phyloP scores from a whole-genome alignment of 2,888 invertebrate species.

The Plebejus anna region DNA sequence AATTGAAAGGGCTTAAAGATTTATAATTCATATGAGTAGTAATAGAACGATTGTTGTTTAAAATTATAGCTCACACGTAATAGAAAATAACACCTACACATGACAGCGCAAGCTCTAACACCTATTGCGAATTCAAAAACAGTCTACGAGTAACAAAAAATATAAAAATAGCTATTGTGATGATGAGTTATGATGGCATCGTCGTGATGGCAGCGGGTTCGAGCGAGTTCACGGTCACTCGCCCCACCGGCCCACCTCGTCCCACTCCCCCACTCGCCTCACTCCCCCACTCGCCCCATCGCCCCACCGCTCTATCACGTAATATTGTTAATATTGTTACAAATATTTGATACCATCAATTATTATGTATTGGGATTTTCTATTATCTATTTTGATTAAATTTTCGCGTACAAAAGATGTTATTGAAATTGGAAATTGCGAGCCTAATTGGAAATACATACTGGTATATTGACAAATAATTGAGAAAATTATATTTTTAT shows the following conservation, averaged over 20 bases:
- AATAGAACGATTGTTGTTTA: neutral
- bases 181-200: constrained; percentile 29
- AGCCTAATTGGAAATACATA: neutral
- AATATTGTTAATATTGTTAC: constrained; percentile 11
- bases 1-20: neutral
- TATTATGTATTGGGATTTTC: neutral
- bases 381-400: neutral
- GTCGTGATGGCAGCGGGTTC: constrained; percentile 55
- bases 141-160: constrained; percentile 14
- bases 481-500: neutral
- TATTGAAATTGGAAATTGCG: neutral
- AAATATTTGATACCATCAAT: neutral
- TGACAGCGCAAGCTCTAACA: neutral
- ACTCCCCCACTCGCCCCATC: constrained; percentile 39
- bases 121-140: constrained; percentile 4
- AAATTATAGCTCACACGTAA: neutral
- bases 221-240: constrained; percentile 68
- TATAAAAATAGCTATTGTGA: constrained; percentile 23
- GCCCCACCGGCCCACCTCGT: constrained; percentile 36
- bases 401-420: neutral
- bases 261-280: constrained; percentile 37
- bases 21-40: neutral
- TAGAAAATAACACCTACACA: neutral
- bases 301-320: constrained; percentile 22
- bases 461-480: neutral